These are phyloP conservation scores for Elysia crispata DNA, from an alignment of 2,888 invertebrate species.

Conservation along the genomic window DNA sequence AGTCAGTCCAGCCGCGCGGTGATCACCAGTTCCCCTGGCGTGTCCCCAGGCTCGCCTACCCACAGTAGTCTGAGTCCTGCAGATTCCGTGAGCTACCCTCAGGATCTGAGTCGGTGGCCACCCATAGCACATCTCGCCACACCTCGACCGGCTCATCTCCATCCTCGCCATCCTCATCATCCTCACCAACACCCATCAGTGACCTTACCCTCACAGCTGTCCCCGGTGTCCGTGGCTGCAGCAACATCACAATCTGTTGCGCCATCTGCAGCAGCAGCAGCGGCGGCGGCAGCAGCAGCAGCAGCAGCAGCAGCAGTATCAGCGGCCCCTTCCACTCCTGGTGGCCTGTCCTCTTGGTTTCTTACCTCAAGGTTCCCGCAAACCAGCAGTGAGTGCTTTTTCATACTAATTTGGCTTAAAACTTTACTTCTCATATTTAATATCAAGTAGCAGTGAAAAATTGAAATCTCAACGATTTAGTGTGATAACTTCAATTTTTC, in stretches of 20 bases:
- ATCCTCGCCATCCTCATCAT: neutral
- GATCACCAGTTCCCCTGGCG: neutral
- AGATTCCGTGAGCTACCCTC: neutral
- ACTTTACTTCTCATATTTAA: too few species aligned
- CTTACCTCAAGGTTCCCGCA: constrained; percentile 42
- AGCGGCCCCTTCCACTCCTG: neutral
- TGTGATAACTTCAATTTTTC: too few species aligned
- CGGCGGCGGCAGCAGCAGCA: constrained; percentile 26
- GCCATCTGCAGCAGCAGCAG: constrained; percentile 30
- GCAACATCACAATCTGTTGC: constrained; percentile 20
- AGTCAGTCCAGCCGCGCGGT: neutral
- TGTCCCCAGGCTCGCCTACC: neutral
- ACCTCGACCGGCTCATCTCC: constrained; percentile 37
- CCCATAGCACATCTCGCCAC: neutral
- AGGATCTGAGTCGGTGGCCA: constrained; percentile 35
- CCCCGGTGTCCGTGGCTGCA: constrained; percentile 15
- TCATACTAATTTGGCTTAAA: neutral
- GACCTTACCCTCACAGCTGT: neutral
- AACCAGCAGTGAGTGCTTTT: constrained; percentile 32
- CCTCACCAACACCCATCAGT: constrained; percentile 6
- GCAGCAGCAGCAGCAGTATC: constrained; percentile 15
- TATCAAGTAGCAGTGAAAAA: too few species aligned
- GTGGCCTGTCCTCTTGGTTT: constrained; percentile 40
- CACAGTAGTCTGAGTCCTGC: neutral
- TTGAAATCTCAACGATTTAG: too few species aligned